Evolutionary conservation across 2,113 vertebrate genomes (phyloP), one percentile per base, ranked within the genome.

Genomic region (Himantopus leucocephalus): DNA sequence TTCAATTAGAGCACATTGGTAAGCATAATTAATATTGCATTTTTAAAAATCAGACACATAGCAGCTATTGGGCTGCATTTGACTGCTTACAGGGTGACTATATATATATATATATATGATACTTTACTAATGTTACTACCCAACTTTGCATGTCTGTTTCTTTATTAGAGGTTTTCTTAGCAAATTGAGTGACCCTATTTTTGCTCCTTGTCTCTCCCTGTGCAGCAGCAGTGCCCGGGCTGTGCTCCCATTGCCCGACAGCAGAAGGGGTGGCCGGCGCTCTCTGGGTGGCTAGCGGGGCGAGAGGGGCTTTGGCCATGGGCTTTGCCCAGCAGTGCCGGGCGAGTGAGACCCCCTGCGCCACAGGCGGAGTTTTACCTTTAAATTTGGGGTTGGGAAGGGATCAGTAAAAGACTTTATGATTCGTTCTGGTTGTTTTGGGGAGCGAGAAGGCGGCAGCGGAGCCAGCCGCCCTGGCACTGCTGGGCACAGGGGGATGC

Each of bases 81-180:
- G n/a, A 8, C 14, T 17, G 10, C 37, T 53, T 37, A 4, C 6
- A 17, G 7, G 22, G 7, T 6, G 35, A 14, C 24, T 24, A 1
- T 8, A 2, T 43, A 1, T 24, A 4, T 9, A 7, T 55, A 4
- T 9, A 9, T 55, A 6, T 6, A 7, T 0, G 1, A 29, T 18
- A n/a, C 21, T 62, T 52, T 27, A 8, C 9, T 26, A 10, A 12
- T 59, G 24, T 21, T 59, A 12, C 39, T 41, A 5, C 6, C 13
- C 21, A 19, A 7, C 35, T 27, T 17, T 32, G 6, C 17, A 12
- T 26, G 7, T 18, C 52, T 29, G 4, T 39, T 68, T 37, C 23
- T 47, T 59, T 52, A 11, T n/a, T 10, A 17, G 53, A 30, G 11
- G 9, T 15, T 56, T 82, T 24, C 70, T 78, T 81, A 92, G 23